Base-by-base conservation (phyloP, 2,888 invertebrate genomes). In the Oxycera nigricornis region DNA sequence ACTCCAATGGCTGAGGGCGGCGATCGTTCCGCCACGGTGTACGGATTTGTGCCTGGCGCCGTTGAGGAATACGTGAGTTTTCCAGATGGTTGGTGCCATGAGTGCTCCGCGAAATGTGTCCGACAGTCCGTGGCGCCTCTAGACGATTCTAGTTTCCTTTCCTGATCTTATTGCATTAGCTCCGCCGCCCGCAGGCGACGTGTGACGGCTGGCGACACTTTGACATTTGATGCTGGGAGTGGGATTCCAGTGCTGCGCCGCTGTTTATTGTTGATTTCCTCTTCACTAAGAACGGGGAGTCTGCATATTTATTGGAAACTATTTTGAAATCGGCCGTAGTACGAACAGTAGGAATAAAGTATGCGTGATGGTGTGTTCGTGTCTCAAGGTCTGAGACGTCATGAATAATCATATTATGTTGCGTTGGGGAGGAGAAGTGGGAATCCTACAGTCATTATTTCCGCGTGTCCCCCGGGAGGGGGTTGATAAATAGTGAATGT, bases 1-100 rank as follows among this genome's bases (percentile, higher is more conserved):
- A 17, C 26, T 61, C 22, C 39, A 75, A 81, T 81, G 80, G 81
- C 81, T 75, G 81, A 80, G 68, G 70, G 77, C 73, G 81, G 80
- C 74, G 82, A 82, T 80, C 81, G 79, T 61, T 82, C 82, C 79
- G 81, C 65, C 26, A 41, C 74, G 28, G 72, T 84, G 78, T 83
- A 82, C 80, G 84, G 84, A 74, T 83, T 80, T 79, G 79, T 78
- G 31, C 76, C 77, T 20, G 73, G 80, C 80, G 82, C 82, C 79
- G 82, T 35, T 65, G 76, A 73, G 30, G 75, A 73, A 22, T 52
- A 70, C 31, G 70, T 70, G 70, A 70, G 70, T 70, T 28, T 46
- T 6, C 26, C 55, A n/a, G 14, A 31, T 2, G 24, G 35, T 52
- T 30, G 50, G 50, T 31, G 35, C 14, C 9, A 59, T 24, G 9